Base-by-base conservation (phyloP, 2,888 invertebrate species). In the Pogonocherus hispidulus region DNA sequence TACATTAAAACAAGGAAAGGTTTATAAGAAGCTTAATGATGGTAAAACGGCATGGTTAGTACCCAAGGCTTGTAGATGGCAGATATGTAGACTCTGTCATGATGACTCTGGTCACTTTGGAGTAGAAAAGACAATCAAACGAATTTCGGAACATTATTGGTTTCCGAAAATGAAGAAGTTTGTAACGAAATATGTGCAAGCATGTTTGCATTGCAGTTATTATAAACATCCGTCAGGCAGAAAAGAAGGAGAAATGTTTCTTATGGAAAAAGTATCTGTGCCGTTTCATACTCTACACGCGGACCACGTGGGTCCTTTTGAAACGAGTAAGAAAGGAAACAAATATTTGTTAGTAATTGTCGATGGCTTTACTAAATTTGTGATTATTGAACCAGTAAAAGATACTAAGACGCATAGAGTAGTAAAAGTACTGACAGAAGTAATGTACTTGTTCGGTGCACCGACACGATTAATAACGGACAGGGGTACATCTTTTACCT, bases 241-340 rank as follows among this genome's bases (percentile, higher is more conserved):
- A 46, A 52, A 27, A 16, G 32, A 63, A 57, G 66, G 71, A 49
- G 32, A 44, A 20, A 16, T 71, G 20, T 49, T 69, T 49, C 52
- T 49, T 5, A 63, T 69, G 6, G 62, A 69, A 27, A 72, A 72
- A 63, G 6, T 18, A n/a, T 23, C 65, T 3, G 16, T 59, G 8
- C 66, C 69, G 1, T 69, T 71, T 56, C 60, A 69, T 37, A 70
- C 70, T 1, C 11, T 71, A 11, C 66, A 72, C 46, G 20, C 63
- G 0, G 81, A 83, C 59, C 81, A 81, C 57, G 19, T 80, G 0
- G 77, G 79, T 0, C 80, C 79, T 1, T 81, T 79, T 57, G 74
- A 74, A 44, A 69, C 65, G 1, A 78, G 75, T 47, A 67, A 41
- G 14, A 66, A 47, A 0, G 67, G 71, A 18, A 80, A 81, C 41